Evolutionary conservation across 2,888 invertebrate species (phyloP), one percentile per base, ranked within the genome.

Genomic region (Dinocampus coccinellae): DNA sequence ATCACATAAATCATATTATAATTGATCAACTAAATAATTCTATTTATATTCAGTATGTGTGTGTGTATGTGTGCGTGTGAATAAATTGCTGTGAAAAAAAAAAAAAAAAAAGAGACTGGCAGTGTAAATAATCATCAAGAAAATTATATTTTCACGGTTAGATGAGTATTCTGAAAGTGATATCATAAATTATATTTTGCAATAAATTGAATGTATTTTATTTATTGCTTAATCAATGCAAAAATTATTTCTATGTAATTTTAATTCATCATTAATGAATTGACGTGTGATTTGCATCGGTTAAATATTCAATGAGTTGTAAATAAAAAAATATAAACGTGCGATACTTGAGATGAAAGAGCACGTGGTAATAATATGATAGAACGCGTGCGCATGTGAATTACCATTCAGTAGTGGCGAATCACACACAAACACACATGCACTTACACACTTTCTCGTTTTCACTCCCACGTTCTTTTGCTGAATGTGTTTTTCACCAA

Each of bases 361-460:
- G 26, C 63, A 64, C 63, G 63, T 64, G 63, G 63, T 42, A 39
- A 62, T 62, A 42, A 62, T 34, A n/a, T 47, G 16, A 10, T 13
- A 64, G 20, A 26, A 47, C 63, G 63, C 63, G 13, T 64, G 63
- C 63, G 63, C 63, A 42, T 24, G 24, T 39, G 24, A 20, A 64
- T 20, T 33, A 33, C 29, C 63, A 64, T 64, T 64, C 47, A 64
- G 63, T 29, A 33, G 52, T 64, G 42, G 42, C 33, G 52, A 52
- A 64, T 64, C 52, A 16, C 63, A 52, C n/a, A n/a, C n/a, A n/a
- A n/a, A n/a, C n/a, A n/a, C n/a, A n/a, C n/a, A n/a, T n/a, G n/a
- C n/a, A n/a, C n/a, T n/a, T n/a, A n/a, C n/a, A n/a, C 63, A 47
- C 33, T 58, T 26, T 55, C 24, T 13, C 11, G 26, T 47, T 47